phyloP scores from a whole-genome alignment of 2,888 invertebrate genomes.

The Dryobotodes eremita region DNA sequence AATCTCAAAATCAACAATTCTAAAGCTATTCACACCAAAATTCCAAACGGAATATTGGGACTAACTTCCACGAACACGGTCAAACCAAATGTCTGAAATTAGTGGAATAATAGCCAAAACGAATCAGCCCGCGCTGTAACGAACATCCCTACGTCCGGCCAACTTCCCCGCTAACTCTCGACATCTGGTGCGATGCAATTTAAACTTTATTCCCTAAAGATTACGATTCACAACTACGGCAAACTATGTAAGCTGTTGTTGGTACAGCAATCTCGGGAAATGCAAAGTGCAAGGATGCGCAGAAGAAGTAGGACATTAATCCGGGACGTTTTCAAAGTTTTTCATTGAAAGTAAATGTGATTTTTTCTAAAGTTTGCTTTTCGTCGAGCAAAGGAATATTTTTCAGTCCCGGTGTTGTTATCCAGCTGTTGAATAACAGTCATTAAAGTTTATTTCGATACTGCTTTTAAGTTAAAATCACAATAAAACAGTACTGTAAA shows the following conservation, averaged over 20 bases:
- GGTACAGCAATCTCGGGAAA: conserved; percentile 79
- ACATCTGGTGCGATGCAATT: conserved; percentile 73
- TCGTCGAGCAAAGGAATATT: conserved; percentile 46
- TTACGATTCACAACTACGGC: conserved; percentile 70
- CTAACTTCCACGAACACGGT: conserved; percentile 33
- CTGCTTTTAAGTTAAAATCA: conserved; percentile 40
- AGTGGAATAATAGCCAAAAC: conserved; percentile 55
- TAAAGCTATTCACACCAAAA: conserved; percentile 13
- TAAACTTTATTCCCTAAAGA: conserved; percentile 76
- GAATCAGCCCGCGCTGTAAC: conserved; percentile 32
- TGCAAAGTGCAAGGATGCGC: conserved; percentile 82
- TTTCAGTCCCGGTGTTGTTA: conserved; percentile 28
- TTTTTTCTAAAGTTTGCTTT: conserved; percentile 44
- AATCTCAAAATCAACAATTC: conserved; percentile 14
- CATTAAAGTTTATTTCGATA: conserved; percentile 53
- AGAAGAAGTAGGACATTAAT: conserved; percentile 80
- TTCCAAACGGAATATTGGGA: conserved; percentile 11
- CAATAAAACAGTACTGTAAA: conserved; percentile 35
- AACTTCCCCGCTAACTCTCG: conserved; percentile 71
- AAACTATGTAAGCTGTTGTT: conserved; percentile 66
- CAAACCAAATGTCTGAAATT: conserved; percentile 53
- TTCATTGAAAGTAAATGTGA: conserved; percentile 64
- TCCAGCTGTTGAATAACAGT: conserved; percentile 30
- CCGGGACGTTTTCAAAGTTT: conserved; percentile 73
- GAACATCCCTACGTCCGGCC: conserved; percentile 67